Conservation (phyloP, 1,140 invertebrate species). For the Pseudoatta argentina region DNA sequence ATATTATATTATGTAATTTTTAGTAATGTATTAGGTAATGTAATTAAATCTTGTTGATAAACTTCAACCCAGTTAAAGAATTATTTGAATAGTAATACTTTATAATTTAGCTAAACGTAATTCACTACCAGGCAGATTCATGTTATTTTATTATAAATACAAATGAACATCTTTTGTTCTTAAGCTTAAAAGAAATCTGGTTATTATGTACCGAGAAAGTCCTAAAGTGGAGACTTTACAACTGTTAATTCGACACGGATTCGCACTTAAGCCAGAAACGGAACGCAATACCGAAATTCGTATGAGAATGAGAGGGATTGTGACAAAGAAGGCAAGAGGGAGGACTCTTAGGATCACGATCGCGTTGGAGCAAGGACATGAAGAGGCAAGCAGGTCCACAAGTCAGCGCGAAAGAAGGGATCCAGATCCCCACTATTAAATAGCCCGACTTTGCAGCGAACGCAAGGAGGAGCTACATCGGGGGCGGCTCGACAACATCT, state of each 20-base stretch:
- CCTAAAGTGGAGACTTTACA: neutral
- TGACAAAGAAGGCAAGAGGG: conserved; percentile 37
- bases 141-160: too few species aligned
- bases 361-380: conserved; percentile 75
- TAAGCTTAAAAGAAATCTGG: neutral
- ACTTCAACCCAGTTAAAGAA: neutral
- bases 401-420: conserved; percentile 83
- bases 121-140: neutral
- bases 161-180: neutral
- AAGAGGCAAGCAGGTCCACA: neutral
- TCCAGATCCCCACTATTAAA: conserved; percentile 85
- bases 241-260: conserved; percentile 61
- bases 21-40: neutral
- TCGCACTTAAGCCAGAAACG: conserved; percentile 62
- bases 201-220: conserved; percentile 2
- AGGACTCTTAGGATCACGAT: conserved; percentile 55
- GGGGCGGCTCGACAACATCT: conserved; percentile 83
- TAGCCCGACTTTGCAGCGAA: conserved; percentile 74
- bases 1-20: neutral
- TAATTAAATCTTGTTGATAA: neutral
- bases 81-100: neutral
- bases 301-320: conserved; percentile 55
- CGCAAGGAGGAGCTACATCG: conserved; percentile 83
- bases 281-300: conserved; percentile 59
- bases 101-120: neutral